Evolutionary conservation across 92 coral and sea anemone genomes (phyloP).

Genomic region (Ricordea florida): DNA sequence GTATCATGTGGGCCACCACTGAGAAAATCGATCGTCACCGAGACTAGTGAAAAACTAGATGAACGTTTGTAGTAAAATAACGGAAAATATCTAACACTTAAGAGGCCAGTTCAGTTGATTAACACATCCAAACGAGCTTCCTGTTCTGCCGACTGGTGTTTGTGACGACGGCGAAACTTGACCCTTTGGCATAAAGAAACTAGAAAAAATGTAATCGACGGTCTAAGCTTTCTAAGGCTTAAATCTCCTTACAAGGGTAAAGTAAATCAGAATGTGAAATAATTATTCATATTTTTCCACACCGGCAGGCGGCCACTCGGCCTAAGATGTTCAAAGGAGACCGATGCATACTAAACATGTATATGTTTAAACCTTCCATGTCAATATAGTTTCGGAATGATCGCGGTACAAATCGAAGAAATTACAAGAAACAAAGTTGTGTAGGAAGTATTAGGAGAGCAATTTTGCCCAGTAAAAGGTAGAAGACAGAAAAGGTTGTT

Average conservation of each 20-base stretch:
- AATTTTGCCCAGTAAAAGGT: no score
- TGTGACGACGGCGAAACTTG: not conserved
- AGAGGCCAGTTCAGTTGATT: slow-evolving; percentile 71
- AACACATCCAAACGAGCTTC: slow-evolving; percentile 72
- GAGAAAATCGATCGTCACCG: not conserved
- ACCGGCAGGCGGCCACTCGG: slow-evolving; percentile 62
- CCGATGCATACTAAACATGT: slow-evolving; percentile 78
- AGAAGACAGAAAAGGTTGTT: no score
- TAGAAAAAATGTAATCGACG: not conserved
- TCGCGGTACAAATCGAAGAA: slow-evolving; percentile 26
- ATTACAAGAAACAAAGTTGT: not conserved
- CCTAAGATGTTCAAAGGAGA: slow-evolving; percentile 62
- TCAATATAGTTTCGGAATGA: slow-evolving; percentile 57
- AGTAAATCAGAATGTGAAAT: slow-evolving; percentile 18
- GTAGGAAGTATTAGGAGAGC: no score
- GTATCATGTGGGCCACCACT: no score
- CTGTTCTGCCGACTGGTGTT: slow-evolving; percentile 22
- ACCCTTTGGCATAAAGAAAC: not conserved
- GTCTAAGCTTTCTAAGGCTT: slow-evolving; percentile 13
- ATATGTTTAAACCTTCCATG: slow-evolving; percentile 61
- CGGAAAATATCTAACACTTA: slow-evolving; percentile 59
- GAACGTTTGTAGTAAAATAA: slow-evolving; percentile 4
- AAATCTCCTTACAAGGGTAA: slow-evolving; percentile 24
- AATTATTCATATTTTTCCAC: slow-evolving; percentile 27
- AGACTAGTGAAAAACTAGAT: not conserved